Conservation (phyloP, 2,797 vertebrate species). For the Pachyuromys duprasi region DNA sequence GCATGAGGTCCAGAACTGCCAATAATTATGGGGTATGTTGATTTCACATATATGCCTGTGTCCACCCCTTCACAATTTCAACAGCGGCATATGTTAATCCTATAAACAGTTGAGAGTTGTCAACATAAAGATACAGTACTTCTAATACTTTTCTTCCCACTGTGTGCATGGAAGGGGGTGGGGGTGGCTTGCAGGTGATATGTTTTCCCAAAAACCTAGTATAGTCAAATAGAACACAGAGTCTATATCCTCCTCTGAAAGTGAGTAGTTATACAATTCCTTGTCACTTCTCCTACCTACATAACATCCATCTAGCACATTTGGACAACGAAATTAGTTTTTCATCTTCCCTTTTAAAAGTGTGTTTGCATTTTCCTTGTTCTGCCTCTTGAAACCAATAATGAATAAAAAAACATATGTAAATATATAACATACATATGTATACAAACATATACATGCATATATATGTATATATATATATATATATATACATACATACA, state of each 20-base stretch:
- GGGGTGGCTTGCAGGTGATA: not conserved
- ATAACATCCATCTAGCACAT: slow-evolving; percentile 32
- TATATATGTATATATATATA: too few relatives aligned
- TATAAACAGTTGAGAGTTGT: not conserved
- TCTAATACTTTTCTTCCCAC: not conserved
- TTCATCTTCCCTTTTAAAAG: not conserved
- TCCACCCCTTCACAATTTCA: not conserved
- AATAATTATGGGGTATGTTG: not conserved
- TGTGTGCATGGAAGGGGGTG: not conserved
- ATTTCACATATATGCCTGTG: not conserved
- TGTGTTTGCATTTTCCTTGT: not conserved
- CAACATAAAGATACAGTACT: not conserved
- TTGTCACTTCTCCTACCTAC: not conserved
- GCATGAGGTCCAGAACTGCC: not conserved
- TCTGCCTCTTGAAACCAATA: slow-evolving; percentile 8
- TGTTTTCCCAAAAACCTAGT: not conserved
- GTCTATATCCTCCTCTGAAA: not conserved
- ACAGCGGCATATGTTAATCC: not conserved
- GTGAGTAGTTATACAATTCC: not conserved
- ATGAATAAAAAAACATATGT: not conserved
- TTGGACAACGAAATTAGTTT: not conserved
- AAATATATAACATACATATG: not conserved
- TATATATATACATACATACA: not conserved
- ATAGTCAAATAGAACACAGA: not conserved
- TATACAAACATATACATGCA: not conserved